A percentile compares a stretch with the other conserved stretches of the same genome.
phyloP scores from a whole-genome alignment of 2,113 vertebrate species.

The Tragelaphus strepsiceros region DNA sequence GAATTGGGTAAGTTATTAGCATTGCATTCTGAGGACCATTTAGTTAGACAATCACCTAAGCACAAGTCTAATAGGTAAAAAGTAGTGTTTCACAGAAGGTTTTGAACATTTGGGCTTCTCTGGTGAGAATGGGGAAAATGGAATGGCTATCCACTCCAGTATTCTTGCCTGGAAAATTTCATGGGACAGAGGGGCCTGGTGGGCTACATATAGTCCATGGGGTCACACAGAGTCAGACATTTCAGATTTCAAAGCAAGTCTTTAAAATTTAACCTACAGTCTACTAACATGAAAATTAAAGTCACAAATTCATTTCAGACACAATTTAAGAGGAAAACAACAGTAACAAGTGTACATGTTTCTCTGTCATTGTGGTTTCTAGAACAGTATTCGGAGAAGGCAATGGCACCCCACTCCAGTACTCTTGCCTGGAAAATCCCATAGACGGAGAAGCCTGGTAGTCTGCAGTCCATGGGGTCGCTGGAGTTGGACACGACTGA shows the following conservation, averaged over 20 bases:
- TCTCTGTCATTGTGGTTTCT: background rate
- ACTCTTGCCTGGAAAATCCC: no score
- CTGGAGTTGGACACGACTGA: fast-evolving
- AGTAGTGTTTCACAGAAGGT: background rate
- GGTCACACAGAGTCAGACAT: background rate
- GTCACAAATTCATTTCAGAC: background rate
- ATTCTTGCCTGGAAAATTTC: background rate
- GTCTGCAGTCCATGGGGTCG: no score
- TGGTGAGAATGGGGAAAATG: background rate
- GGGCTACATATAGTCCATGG: background rate
- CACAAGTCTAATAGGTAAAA: background rate
- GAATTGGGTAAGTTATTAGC: background rate
- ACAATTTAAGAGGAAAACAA: background rate
- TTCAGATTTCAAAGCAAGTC: background rate
- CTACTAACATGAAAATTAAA: background rate
- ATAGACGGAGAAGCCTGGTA: no score
- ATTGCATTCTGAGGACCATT: background rate
- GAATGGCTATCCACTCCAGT: background rate
- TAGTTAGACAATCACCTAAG: background rate
- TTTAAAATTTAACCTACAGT: background rate
- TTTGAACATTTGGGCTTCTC: background rate
- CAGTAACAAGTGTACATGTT: background rate
- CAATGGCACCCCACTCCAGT: no score
- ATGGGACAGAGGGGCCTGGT: background rate
- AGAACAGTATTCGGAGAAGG: background rate